A percentile compares a stretch with the other conserved stretches of the same genome.
phyloP scores from a whole-genome alignment of 2,888 invertebrate genomes.

The Asteroscopus sphinx region DNA sequence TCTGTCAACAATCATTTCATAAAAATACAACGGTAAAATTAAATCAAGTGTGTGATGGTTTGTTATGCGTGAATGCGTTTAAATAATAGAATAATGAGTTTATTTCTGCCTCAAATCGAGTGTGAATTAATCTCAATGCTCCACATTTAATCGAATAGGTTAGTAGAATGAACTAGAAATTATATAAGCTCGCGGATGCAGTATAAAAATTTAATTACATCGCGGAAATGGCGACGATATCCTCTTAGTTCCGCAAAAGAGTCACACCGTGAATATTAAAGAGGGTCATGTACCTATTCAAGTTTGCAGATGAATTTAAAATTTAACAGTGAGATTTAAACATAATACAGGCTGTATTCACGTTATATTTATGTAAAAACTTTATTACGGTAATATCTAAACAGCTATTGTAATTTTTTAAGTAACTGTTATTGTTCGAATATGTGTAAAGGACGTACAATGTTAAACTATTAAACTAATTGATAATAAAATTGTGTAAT shows the following conservation, averaged over 20 bases:
- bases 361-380: neutral
- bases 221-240: constrained; percentile 47
- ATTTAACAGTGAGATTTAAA: neutral
- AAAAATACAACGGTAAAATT: too few relatives aligned
- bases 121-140: constrained; percentile 13
- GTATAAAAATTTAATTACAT: constrained; percentile 37
- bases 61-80: too few relatives aligned
- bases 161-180: constrained; percentile 32
- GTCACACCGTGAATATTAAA: constrained; percentile 35
- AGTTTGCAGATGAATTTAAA: constrained; percentile 14
- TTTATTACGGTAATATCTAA: constrained; percentile 2
- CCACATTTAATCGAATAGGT: constrained; percentile 27
- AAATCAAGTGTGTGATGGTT: too few relatives aligned
- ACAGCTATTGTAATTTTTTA: constrained; percentile 2
- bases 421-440: constrained; percentile 10
- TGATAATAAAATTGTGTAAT: too few relatives aligned
- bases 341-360: constrained; percentile 8
- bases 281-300: constrained; percentile 31
- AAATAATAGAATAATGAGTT: too few relatives aligned
- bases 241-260: constrained; percentile 33
- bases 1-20: too few relatives aligned
- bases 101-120: constrained; percentile 20
- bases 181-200: constrained; percentile 45
- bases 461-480: constrained; percentile 1
- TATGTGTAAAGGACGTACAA: neutral